Percentiles rank a stretch among this genome's conserved stretches.
Conservation (phyloP, 2,888 invertebrate species). For the Stramonita haemastoma region DNA sequence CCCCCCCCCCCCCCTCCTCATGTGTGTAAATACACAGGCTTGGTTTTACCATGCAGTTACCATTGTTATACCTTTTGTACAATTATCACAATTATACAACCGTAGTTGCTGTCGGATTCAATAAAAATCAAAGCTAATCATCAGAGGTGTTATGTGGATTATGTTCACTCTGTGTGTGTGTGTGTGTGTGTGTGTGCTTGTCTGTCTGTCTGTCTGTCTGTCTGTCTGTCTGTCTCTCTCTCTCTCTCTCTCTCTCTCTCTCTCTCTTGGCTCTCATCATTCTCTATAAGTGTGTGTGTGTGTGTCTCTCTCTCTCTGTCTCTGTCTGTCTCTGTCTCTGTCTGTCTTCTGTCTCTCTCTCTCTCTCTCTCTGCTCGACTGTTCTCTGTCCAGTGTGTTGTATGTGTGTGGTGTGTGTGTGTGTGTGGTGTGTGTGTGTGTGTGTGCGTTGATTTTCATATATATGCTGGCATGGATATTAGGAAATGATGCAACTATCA, state of each 20-base stretch:
- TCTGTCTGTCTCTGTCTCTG: too few relatives aligned
- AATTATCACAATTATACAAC: constrained; percentile 28
- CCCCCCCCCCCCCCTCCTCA: background rate
- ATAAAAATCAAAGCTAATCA: constrained; percentile 24
- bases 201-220: background rate
- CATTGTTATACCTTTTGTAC: constrained; percentile 32
- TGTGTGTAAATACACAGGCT: background rate
- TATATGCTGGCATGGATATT: too few relatives aligned
- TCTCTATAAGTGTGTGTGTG: too few relatives aligned
- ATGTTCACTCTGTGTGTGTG: background rate
- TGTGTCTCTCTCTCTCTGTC: too few relatives aligned
- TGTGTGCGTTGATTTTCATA: too few relatives aligned
- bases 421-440: too few relatives aligned
- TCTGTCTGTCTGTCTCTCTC: background rate
- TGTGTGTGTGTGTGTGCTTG: background rate
- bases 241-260: background rate
- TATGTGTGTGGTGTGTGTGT: too few relatives aligned
- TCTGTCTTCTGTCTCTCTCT: too few relatives aligned
- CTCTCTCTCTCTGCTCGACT: too few relatives aligned
- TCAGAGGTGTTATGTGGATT: background rate
- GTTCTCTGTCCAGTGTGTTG: too few relatives aligned
- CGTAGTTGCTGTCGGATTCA: constrained; percentile 18
- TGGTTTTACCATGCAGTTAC: background rate
- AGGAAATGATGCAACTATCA: too few relatives aligned
- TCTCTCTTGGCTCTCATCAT: background rate